phyloP scores from a whole-genome alignment of 1,140 invertebrate genomes.

The Euura lappo region DNA sequence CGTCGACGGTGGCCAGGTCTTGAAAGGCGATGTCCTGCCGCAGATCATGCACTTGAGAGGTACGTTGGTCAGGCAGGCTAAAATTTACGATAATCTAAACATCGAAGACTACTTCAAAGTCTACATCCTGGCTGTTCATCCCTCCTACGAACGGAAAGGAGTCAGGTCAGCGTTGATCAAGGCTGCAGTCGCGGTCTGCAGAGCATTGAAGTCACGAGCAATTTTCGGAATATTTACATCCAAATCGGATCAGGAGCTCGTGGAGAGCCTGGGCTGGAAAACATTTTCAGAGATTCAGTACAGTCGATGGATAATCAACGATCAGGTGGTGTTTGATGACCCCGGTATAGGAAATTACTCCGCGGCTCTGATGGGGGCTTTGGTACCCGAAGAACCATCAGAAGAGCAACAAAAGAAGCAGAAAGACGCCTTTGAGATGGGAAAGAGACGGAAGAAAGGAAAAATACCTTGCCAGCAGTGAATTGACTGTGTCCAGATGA shows the following conservation, averaged over 20 bases:
- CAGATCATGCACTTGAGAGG: constrained; percentile 50
- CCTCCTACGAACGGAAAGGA: constrained; percentile 47
- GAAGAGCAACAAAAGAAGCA: not conserved
- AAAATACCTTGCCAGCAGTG: not conserved
- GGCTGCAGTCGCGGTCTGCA: constrained; percentile 54
- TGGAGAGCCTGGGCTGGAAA: constrained; percentile 57
- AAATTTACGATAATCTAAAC: constrained; percentile 47
- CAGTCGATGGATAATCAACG: constrained; percentile 61
- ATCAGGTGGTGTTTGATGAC: constrained; percentile 63
- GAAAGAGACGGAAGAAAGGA: not conserved
- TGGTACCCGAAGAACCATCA: constrained; percentile 15
- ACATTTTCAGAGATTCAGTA: constrained; percentile 64
- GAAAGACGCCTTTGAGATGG: not conserved
- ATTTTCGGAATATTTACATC: constrained; percentile 64
- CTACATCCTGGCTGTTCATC: constrained; percentile 53
- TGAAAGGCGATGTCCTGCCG: constrained; percentile 45
- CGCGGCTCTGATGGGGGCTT: constrained; percentile 63
- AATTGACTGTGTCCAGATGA: not conserved
- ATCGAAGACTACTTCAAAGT: constrained; percentile 46
- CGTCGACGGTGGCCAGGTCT: not conserved
- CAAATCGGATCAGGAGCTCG: constrained; percentile 55
- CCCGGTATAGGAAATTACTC: constrained; percentile 67
- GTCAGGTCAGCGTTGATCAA: constrained; percentile 59
- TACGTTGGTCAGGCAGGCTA: constrained; percentile 45
- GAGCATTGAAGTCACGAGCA: constrained; percentile 56